phyloP scores from a whole-genome alignment of 2,113 vertebrate genomes.

The Pavo muticus region DNA sequence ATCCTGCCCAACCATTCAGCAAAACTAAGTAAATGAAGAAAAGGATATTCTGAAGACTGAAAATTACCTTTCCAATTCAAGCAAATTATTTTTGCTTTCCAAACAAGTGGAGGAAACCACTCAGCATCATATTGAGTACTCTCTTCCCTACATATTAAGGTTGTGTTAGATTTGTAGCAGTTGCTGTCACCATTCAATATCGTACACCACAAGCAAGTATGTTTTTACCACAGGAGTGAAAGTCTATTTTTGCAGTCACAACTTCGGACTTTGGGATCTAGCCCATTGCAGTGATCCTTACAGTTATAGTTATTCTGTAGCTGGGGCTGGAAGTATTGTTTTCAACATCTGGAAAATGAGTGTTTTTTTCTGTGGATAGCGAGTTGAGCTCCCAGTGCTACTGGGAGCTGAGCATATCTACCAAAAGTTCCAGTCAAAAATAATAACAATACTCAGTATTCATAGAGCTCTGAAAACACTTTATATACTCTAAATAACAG shows the following conservation, averaged over 20 bases:
- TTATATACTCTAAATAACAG: not conserved
- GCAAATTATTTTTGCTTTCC: constrained; percentile 38
- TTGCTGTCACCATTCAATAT: constrained; percentile 3
- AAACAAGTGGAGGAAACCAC: constrained; percentile 39
- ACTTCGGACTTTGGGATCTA: not conserved
- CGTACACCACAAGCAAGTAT: not conserved
- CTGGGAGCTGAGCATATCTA: not conserved
- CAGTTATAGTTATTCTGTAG: not conserved
- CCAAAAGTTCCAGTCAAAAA: not conserved
- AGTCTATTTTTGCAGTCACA: not conserved
- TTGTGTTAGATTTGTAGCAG: not conserved
- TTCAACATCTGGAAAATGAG: not conserved
- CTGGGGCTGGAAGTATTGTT: not conserved
- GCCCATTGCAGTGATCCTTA: not conserved
- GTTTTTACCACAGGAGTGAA: not conserved
- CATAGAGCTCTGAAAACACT: not conserved
- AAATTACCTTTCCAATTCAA: constrained; percentile 30
- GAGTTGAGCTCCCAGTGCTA: not conserved
- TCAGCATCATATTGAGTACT: not conserved
- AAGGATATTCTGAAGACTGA: constrained; percentile 18
- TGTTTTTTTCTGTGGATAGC: not conserved
- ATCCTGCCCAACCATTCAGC: not conserved
- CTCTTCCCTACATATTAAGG: not conserved
- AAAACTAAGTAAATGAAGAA: constrained; percentile 34
- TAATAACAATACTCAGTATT: not conserved